Conservation (phyloP, 2,888 invertebrate species). For the Euplexia lucipara region DNA sequence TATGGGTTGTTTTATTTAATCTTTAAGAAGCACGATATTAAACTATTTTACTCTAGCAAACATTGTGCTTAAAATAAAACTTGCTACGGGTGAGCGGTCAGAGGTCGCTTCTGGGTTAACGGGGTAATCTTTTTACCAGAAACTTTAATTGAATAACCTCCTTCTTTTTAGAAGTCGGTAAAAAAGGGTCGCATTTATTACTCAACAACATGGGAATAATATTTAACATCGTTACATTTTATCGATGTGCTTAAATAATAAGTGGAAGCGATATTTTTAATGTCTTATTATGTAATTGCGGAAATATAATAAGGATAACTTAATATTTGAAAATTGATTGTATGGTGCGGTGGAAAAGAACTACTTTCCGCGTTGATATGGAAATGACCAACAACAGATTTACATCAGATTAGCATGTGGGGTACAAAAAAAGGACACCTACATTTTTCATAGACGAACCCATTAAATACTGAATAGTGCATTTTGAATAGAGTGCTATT, state of each 20-base stretch:
- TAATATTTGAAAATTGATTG: too few relatives aligned
- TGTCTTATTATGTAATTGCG: too few relatives aligned
- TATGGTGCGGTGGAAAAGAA: too few relatives aligned
- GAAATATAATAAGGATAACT: too few relatives aligned
- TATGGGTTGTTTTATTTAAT: too few relatives aligned
- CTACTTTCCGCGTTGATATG: too few relatives aligned
- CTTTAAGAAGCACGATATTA: not conserved
- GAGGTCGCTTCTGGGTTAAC: constrained; percentile 15
- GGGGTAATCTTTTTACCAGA: constrained; percentile 48
- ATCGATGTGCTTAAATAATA: not conserved
- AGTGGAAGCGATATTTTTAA: not conserved
- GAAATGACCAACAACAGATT: too few relatives aligned
- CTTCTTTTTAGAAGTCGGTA: not conserved
- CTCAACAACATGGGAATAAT: constrained; percentile 1
- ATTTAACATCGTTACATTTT: not conserved
- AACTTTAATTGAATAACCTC: constrained; percentile 62
- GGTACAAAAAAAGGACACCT: too few relatives aligned
- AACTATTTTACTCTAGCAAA: constrained; percentile 6
- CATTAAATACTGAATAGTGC: too few relatives aligned
- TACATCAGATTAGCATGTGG: too few relatives aligned
- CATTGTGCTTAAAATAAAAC: constrained; percentile 5
- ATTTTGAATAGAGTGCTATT: too few relatives aligned
- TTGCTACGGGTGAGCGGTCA: not conserved
- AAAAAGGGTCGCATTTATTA: constrained; percentile 50
- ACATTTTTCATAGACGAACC: too few relatives aligned